Percentiles rank a stretch among this genome's conserved stretches.
Evolutionary conservation across 2,797 vertebrate species (phyloP).

Genomic region (Gymnocypris eckloni): DNA sequence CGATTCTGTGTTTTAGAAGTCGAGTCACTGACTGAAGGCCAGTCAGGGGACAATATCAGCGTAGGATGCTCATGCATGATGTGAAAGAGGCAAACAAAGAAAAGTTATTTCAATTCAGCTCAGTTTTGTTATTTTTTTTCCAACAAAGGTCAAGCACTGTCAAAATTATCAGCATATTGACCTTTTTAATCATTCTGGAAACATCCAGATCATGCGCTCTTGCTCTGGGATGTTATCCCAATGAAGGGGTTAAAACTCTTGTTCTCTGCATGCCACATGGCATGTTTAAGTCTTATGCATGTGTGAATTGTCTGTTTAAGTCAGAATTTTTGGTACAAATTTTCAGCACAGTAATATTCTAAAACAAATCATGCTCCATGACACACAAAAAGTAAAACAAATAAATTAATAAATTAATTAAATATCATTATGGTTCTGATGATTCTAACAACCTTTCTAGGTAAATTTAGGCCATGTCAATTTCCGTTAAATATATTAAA

Average conservation of each 20-base stretch:
- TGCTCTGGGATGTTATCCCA: conserved; percentile 63
- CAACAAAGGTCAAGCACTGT: conserved; percentile 85
- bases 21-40: conserved; percentile 77
- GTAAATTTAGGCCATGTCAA: neutral
- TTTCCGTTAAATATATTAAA: neutral
- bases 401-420: no score
- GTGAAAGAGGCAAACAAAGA: conserved; percentile 85
- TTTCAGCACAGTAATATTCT: neutral
- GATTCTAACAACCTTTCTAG: neutral
- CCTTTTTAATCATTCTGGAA: conserved; percentile 88
- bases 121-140: conserved; percentile 84
- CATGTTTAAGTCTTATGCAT: conserved; percentile 57
- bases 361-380: conserved; percentile 63
- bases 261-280: conserved; percentile 67
- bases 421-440: neutral
- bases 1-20: conserved; percentile 82
- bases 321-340: neutral
- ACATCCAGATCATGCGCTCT: conserved; percentile 82
- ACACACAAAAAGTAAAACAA: neutral
- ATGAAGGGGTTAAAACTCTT: conserved; percentile 78
- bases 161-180: conserved; percentile 89
- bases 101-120: conserved; percentile 86
- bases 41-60: conserved; percentile 73
- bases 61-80: conserved; percentile 85
- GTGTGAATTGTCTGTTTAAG: conserved; percentile 26